phyloP scores from a whole-genome alignment of 2,797 vertebrate genomes.

The Gila robusta region DNA sequence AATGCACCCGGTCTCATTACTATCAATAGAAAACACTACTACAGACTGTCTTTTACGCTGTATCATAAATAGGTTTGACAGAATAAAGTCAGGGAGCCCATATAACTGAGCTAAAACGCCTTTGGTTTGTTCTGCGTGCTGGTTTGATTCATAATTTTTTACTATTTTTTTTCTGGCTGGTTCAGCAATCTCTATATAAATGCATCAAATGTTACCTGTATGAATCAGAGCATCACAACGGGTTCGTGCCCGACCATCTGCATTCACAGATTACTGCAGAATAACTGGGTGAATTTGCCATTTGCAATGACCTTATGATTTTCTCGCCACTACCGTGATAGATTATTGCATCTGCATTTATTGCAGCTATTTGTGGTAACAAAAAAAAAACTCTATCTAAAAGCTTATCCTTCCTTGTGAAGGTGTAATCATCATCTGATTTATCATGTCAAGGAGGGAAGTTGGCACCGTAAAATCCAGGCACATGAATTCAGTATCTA shows the following conservation, averaged over 20 bases:
- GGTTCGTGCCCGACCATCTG: constrained; percentile 53
- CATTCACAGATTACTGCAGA: constrained; percentile 34
- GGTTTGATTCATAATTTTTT: constrained; percentile 37
- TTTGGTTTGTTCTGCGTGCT: constrained; percentile 21
- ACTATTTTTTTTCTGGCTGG: constrained; percentile 25
- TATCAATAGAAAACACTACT: constrained; percentile 6
- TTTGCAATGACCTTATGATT: constrained; percentile 46
- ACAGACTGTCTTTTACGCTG: constrained; percentile 14
- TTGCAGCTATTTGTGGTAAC: constrained; percentile 27
- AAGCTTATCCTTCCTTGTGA: constrained; percentile 30
- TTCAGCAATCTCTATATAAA: constrained; percentile 53
- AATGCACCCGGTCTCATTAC: constrained; percentile 32
- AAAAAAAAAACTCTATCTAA: not conserved
- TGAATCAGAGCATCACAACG: constrained; percentile 10
- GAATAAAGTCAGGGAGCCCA: not conserved
- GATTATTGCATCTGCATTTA: constrained; percentile 42
- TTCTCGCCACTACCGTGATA: constrained; percentile 20
- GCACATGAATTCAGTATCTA: not conserved
- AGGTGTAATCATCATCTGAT: constrained; percentile 33
- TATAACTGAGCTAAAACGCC: constrained; percentile 16
- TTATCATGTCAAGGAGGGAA: constrained; percentile 17
- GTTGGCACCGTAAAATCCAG: constrained; percentile 1
- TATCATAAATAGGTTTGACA: constrained; percentile 25
- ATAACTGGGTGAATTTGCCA: constrained; percentile 22
- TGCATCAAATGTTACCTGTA: constrained; percentile 57